Conservation (phyloP, 2,113 vertebrate species). For the Abramis brama region DNA sequence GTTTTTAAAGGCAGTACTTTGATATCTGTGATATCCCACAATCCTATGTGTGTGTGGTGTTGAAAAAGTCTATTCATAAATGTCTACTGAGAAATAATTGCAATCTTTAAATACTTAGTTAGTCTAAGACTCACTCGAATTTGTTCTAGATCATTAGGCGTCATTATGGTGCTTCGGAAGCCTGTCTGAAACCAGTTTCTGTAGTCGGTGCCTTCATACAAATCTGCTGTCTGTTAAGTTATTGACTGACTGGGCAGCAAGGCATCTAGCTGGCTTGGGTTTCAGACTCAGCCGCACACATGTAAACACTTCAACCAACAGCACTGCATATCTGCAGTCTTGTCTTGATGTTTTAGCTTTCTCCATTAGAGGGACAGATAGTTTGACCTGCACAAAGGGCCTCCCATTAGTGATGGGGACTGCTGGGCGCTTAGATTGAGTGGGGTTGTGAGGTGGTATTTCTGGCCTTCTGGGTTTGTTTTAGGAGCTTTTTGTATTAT, state of each 20-base stretch:
- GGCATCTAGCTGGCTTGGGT: neutral
- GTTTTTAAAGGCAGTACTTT: neutral
- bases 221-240: conserved; percentile 1
- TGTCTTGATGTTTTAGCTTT: conserved; percentile 15
- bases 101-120: neutral
- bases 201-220: neutral
- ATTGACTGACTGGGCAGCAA: conserved; percentile 25
- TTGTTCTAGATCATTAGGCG: conserved; percentile 3
- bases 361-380: conserved; percentile 39
- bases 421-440: conserved; percentile 41
- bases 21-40: neutral
- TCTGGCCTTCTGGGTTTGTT: conserved; percentile 63
- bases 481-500: conserved; percentile 68
- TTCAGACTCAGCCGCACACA: conserved; percentile 14
- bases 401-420: conserved; percentile 61
- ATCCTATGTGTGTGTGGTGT: neutral
- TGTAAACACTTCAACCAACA: conserved; percentile 28
- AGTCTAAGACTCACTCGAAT: neutral
- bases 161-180: neutral
- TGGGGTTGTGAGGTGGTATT: conserved; percentile 52
- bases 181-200: neutral
- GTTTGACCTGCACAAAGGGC: conserved; percentile 31
- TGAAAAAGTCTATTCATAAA: too few species aligned
- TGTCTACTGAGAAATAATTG: neutral
- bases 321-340: conserved; percentile 8